phyloP scores from a whole-genome alignment of 23 tunicate species.

The Ascidia mentula region DNA sequence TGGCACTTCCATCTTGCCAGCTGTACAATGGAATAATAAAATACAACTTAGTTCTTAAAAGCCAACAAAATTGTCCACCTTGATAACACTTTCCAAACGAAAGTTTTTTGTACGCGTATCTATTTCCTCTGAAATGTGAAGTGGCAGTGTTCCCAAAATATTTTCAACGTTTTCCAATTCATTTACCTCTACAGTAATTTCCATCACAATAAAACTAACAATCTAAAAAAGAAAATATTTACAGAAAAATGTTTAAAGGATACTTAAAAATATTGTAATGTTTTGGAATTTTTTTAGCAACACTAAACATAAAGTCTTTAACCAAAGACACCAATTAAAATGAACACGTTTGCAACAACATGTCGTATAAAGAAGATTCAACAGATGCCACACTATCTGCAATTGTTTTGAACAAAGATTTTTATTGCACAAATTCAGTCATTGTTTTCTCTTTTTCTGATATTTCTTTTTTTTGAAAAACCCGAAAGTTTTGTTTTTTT shows the following conservation, averaged over 20 bases:
- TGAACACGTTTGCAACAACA: too few relatives aligned
- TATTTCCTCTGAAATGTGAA: neutral
- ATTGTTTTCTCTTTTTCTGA: neutral
- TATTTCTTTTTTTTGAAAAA: neutral
- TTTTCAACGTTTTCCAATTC: neutral
- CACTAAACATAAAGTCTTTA: too few relatives aligned
- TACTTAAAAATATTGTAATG: too few relatives aligned
- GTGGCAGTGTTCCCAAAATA: neutral
- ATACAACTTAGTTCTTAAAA: neutral
- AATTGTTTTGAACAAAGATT: too few relatives aligned
- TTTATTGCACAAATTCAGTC: too few relatives aligned
- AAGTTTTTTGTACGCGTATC: neutral
- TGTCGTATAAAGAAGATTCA: too few relatives aligned
- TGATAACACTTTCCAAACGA: neutral
- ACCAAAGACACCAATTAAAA: too few relatives aligned
- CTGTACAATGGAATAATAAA: too few relatives aligned
- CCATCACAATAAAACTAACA: neutral
- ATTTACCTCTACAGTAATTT: neutral
- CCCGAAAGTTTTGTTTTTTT: neutral
- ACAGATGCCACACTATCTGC: too few relatives aligned
- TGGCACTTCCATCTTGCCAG: slow-evolving; percentile 28
- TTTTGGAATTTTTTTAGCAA: too few relatives aligned
- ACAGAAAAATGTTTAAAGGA: too few relatives aligned
- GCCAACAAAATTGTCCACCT: neutral
- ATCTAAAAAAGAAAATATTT: neutral